Evolutionary conservation across 1,140 invertebrate species (phyloP).

Genomic region (Platorchestia sp.): DNA sequence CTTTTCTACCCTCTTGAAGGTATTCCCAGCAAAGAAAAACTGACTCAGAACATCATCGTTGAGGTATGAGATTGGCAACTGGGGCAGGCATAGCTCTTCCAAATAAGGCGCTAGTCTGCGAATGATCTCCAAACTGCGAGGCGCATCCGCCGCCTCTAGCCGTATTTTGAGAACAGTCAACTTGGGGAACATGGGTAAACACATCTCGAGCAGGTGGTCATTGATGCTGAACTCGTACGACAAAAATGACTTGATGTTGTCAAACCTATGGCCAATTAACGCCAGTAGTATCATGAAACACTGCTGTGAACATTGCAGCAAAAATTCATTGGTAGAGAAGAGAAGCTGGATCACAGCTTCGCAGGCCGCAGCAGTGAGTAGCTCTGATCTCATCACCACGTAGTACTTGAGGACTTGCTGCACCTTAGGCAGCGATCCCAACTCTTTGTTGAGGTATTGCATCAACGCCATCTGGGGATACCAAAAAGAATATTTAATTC

Average conservation of each 20-base stretch:
- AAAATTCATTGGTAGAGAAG: not conserved
- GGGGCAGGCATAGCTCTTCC: not conserved
- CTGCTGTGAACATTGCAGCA: not conserved
- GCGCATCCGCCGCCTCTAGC: not conserved
- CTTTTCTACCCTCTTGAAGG: not conserved
- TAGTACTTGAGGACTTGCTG: not conserved
- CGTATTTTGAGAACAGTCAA: not conserved
- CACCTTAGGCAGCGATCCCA: not conserved
- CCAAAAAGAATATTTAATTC: too few relatives aligned
- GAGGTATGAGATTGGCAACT: not conserved
- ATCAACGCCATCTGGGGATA: not conserved
- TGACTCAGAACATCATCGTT: not conserved
- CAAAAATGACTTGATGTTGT: not conserved
- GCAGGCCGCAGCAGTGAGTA: not conserved
- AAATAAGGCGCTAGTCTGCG: not conserved
- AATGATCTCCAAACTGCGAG: not conserved
- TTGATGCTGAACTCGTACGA: not conserved
- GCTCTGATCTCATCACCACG: not conserved
- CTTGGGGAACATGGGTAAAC: not conserved
- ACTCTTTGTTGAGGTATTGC: not conserved
- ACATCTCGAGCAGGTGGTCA: not conserved
- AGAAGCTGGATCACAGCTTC: not conserved
- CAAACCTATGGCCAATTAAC: not conserved
- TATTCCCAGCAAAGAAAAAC: not conserved
- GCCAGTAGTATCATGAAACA: not conserved